Base-by-base conservation (phyloP, 2,113 vertebrate genomes). In the Strigops habroptila region DNA sequence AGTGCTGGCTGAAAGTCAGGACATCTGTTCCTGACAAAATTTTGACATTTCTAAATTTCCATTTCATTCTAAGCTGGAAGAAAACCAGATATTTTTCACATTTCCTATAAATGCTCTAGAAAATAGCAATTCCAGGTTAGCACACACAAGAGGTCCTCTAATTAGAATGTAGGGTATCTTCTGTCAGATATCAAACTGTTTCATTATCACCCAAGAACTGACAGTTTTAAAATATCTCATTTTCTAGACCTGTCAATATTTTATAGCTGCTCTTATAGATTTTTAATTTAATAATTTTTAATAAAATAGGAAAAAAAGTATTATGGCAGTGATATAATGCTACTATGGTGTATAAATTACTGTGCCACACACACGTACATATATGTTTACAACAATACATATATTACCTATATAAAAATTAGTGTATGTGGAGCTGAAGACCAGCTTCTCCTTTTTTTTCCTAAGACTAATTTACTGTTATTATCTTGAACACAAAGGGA, bases 41-140 rank as follows among this genome's bases (percentile, higher is more conserved):
- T 84, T 84, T 95, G 86, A 93, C 89, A 95, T 96, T 96, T 96
- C 60, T 48, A 71, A 77, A 80, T 92, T 93, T 79, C n/a, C 24
- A 35, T 48, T 96, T 93, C 65, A 71, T 88, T 88, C 73, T 65
- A 92, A 96, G 64, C 22, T 89, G 93, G 91, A 95, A 89, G 39
- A 76, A 93, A 95, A 8, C 14, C 46, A 81, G 91, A 1, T 71
- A 91, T 84, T 93, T 93, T 88, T 86, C 77, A 68, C 31, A 71
- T 91, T 88, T 91, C 69, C 48, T 83, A 39, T 22, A 89, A 93
- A 81, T 60, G 51, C 35, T 64, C 55, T 55, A 92, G 60, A 86
- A 96, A 95, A 81, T 33, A 90, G 90, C 28, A 86, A 74, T 82
- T 91, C 55, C 65, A 86, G 41, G 46, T 88, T 70, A 88, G 43